Evolutionary conservation across 2,888 invertebrate genomes (phyloP).

Genomic region (Drosophila rubida): DNA sequence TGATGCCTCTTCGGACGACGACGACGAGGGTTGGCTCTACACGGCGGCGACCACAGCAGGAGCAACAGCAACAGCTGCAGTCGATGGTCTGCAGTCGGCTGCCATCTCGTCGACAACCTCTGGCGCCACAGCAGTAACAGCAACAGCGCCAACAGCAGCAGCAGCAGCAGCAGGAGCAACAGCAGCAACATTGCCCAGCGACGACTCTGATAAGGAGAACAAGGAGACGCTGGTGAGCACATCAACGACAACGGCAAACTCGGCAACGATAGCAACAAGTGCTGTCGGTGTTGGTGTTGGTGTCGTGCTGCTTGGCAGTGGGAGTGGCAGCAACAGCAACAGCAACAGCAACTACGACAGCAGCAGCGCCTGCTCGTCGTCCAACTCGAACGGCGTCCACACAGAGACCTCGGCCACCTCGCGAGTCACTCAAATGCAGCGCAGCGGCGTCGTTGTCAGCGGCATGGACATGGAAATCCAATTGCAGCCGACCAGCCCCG

Average conservation of each 20-base stretch:
- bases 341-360: slow-evolving; percentile 80
- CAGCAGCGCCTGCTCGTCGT: slow-evolving; percentile 78
- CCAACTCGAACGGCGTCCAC: slow-evolving; percentile 74
- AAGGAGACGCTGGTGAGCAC: slow-evolving; percentile 76
- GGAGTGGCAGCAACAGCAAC: slow-evolving; percentile 48
- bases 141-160: slow-evolving; percentile 21
- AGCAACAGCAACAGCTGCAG: slow-evolving; percentile 39
- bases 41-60: slow-evolving; percentile 61
- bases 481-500: slow-evolving; percentile 55
- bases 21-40: slow-evolving; percentile 86
- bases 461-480: slow-evolving; percentile 60
- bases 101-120: slow-evolving; percentile 78
- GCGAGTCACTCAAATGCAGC: slow-evolving; percentile 81
- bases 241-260: slow-evolving; percentile 42
- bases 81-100: slow-evolving; percentile 79
- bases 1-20: slow-evolving; percentile 88
- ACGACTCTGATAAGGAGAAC: slow-evolving; percentile 85
- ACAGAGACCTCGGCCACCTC: slow-evolving; percentile 78
- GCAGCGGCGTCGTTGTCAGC: slow-evolving; percentile 50
- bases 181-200: slow-evolving; percentile 50
- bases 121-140: slow-evolving; percentile 36
- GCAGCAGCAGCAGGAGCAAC: slow-evolving; percentile 13
- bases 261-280: slow-evolving; percentile 24
- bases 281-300: slow-evolving; percentile 26
- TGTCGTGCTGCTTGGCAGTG: slow-evolving; percentile 37